A percentile compares a stretch with the other conserved stretches of the same genome.
Evolutionary conservation across 2,888 invertebrate species (phyloP).

Genomic region (Drosophila ezoana): DNA sequence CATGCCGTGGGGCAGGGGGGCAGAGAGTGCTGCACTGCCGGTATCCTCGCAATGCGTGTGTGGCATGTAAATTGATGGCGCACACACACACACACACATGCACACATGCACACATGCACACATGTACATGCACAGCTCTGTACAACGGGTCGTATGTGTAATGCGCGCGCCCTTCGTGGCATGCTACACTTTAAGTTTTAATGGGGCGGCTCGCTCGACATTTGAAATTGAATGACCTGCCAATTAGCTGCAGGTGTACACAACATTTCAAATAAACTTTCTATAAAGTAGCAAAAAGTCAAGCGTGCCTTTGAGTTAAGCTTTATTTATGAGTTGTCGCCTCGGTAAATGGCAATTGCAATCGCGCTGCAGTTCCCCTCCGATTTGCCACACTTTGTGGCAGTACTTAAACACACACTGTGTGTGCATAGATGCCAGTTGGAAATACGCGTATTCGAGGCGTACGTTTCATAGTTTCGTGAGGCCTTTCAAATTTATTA

Average conservation of each 20-base stretch:
- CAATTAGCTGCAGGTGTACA: conserved; percentile 68
- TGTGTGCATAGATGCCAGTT: too few species aligned
- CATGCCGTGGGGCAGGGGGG: conserved; percentile 18
- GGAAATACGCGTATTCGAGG: too few species aligned
- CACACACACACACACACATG: conserved; percentile 5
- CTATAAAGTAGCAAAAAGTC: conserved; percentile 24
- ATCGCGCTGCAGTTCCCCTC: too few species aligned
- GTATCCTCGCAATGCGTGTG: conserved; percentile 63
- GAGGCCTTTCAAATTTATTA: too few species aligned
- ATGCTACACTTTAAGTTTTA: conserved; percentile 77
- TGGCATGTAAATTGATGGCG: conserved; percentile 75
- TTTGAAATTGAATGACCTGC: conserved; percentile 64
- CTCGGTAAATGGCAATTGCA: neutral
- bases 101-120: neutral
- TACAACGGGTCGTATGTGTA: conserved; percentile 33
- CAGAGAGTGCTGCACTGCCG: neutral
- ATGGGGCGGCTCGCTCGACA: conserved; percentile 58
- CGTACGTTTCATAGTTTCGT: too few species aligned
- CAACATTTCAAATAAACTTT: conserved; percentile 43
- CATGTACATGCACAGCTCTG: neutral
- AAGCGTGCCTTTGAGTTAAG: conserved; percentile 13
- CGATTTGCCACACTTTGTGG: neutral
- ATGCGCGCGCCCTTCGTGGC: conserved; percentile 34
- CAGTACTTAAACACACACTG: neutral
- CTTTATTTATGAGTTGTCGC: conserved; percentile 28